Percentiles rank a stretch among this genome's conserved stretches.
phyloP scores from a whole-genome alignment of 2,888 invertebrate species.

The Agrotis puta region DNA sequence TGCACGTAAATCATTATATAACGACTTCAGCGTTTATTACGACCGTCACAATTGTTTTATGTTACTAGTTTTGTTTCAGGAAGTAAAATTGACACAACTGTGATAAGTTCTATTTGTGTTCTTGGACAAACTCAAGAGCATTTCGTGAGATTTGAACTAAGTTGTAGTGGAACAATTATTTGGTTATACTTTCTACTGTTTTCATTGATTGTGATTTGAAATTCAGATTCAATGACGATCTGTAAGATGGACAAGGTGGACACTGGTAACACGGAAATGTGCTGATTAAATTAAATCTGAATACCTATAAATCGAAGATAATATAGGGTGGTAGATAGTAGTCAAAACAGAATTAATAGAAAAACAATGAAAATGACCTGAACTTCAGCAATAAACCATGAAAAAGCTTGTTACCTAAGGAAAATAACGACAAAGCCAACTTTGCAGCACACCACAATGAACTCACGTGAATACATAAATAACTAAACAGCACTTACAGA shows the following conservation, averaged over 20 bases:
- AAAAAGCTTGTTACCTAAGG: constrained; percentile 7
- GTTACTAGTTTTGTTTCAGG: constrained; percentile 32
- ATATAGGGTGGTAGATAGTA: too few species aligned
- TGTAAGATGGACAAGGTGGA: not conserved
- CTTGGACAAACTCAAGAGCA: not conserved
- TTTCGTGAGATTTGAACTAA: not conserved
- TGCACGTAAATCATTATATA: constrained; percentile 54
- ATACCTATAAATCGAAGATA: not conserved
- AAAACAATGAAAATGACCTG: not conserved
- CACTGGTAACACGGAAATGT: not conserved
- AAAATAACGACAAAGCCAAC: constrained; percentile 18
- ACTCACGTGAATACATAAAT: constrained; percentile 43
- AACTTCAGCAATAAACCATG: constrained; percentile 5
- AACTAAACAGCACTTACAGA: constrained; percentile 31
- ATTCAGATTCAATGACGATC: not conserved
- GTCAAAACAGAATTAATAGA: not conserved
- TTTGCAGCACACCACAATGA: constrained; percentile 35
- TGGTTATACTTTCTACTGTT: too few species aligned
- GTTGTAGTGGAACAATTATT: not conserved
- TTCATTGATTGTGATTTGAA: not conserved
- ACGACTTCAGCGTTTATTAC: constrained; percentile 47
- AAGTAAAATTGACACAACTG: constrained; percentile 29
- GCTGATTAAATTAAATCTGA: not conserved
- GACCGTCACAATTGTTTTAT: constrained; percentile 45
- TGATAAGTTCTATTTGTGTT: constrained; percentile 15